Conservation (phyloP, 2,797 vertebrate species). For the Sparus aurata region DNA sequence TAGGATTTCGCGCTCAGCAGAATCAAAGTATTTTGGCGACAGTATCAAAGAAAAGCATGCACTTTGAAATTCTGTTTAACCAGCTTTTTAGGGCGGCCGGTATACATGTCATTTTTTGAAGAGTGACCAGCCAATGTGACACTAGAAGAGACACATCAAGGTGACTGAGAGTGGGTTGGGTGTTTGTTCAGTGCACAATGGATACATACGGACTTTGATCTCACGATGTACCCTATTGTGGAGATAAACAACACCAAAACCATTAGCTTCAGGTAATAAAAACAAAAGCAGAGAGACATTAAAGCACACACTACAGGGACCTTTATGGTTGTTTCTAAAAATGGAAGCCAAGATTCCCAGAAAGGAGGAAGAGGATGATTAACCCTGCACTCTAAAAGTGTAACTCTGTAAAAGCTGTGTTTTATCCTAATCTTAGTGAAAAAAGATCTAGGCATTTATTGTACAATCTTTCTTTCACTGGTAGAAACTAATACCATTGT, state of each 20-base stretch:
- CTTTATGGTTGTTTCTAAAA: neutral
- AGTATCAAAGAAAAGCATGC: constrained; percentile 37
- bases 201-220: constrained; percentile 78
- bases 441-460: neutral
- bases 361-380: neutral
- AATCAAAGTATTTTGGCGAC: constrained; percentile 41
- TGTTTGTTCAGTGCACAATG: constrained; percentile 73
- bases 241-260: constrained; percentile 42
- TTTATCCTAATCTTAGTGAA: neutral
- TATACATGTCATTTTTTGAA: constrained; percentile 72
- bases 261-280: constrained; percentile 43
- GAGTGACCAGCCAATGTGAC: constrained; percentile 38
- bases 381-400: neutral
- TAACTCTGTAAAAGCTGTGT: neutral
- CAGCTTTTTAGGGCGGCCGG: constrained; percentile 49
- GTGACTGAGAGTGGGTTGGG: constrained; percentile 14
- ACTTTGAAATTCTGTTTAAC: constrained; percentile 28
- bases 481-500: neutral
- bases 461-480: neutral
- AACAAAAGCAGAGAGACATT: constrained; percentile 10
- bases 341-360: neutral
- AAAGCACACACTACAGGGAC: constrained; percentile 7
- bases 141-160: constrained; percentile 48
- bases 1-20: neutral
- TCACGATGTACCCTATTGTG: constrained; percentile 41